phyloP scores from a whole-genome alignment of 2,113 vertebrate species.

The Epinephelus lanceolatus region DNA sequence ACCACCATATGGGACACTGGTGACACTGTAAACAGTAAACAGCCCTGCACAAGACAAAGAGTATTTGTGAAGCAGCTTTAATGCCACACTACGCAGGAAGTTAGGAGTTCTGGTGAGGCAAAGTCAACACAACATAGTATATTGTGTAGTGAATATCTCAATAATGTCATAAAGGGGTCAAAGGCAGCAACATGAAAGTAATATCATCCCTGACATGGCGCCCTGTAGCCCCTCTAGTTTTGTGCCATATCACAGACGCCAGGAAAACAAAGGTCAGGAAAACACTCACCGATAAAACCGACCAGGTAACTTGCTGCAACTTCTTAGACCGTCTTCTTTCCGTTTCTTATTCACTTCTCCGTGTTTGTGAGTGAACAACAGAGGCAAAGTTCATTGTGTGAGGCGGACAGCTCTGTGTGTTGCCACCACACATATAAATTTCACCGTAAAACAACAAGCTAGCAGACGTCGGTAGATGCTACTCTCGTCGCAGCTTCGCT shows the following conservation, averaged over 20 bases:
- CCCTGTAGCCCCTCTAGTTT: not conserved
- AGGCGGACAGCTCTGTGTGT: conserved; percentile 17
- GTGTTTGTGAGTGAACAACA: not conserved
- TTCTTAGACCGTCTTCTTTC: not conserved
- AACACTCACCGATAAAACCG: conserved; percentile 56
- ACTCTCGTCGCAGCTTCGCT: conserved; percentile 1
- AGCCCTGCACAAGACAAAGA: not conserved
- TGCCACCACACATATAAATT: not conserved
- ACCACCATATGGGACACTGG: no score
- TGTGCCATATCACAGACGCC: not conserved
- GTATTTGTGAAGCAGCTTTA: not conserved
- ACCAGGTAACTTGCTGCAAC: not conserved
- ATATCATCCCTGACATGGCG: not conserved
- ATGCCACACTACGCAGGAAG: not conserved
- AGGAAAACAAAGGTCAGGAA: not conserved
- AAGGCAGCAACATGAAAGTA: not conserved
- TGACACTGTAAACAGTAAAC: not conserved
- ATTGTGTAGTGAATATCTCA: not conserved
- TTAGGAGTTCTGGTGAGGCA: not conserved
- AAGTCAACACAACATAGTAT: not conserved
- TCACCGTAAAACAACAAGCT: conserved; percentile 63
- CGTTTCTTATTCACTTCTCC: conserved; percentile 1
- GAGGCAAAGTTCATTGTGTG: conserved; percentile 11
- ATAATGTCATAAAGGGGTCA: not conserved
- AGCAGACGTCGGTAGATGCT: conserved; percentile 16